Evolutionary conservation across 2,888 invertebrate species (phyloP).

Genomic region (Folsomia manolachei): DNA sequence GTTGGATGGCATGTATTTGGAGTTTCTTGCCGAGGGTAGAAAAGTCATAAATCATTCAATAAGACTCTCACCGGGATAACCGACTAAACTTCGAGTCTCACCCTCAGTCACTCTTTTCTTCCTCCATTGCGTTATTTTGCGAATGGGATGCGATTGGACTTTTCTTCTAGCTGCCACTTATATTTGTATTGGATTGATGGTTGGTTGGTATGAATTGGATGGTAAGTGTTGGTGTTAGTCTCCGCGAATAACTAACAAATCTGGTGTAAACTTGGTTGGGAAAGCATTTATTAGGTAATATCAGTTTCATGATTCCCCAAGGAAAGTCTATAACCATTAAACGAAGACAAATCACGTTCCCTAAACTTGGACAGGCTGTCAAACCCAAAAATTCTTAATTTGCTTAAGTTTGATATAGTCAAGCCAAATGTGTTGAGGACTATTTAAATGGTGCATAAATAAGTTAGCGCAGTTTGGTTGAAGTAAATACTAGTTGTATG

Average conservation of each 20-base stretch:
- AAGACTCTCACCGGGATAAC: slow-evolving; percentile 23
- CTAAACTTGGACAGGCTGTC: slow-evolving; percentile 20
- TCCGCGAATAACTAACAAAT: neutral
- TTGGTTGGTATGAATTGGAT: too few species aligned
- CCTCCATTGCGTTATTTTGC: neutral
- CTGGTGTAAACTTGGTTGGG: neutral
- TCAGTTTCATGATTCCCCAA: neutral
- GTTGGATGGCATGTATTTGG: too few species aligned
- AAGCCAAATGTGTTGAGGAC: too few species aligned
- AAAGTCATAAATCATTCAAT: slow-evolving; percentile 25
- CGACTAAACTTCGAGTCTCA: slow-evolving; percentile 17
- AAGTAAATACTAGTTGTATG: neutral
- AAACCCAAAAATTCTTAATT: slow-evolving; percentile 17
- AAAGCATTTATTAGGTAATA: slow-evolving; percentile 19
- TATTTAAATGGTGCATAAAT: neutral
- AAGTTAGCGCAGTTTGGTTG: too few species aligned
- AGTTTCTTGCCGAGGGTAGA: slow-evolving; percentile 12
- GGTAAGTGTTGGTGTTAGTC: neutral
- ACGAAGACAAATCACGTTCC: slow-evolving; percentile 23
- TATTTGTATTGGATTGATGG: neutral
- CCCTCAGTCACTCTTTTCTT: slow-evolving; percentile 7
- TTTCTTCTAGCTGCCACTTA: neutral
- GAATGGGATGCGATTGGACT: too few species aligned
- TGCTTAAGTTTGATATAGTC: neutral
- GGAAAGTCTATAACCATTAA: slow-evolving; percentile 19